Base-by-base conservation (phyloP, 2,113 vertebrate genomes). In the Salvelinus namaycush region DNA sequence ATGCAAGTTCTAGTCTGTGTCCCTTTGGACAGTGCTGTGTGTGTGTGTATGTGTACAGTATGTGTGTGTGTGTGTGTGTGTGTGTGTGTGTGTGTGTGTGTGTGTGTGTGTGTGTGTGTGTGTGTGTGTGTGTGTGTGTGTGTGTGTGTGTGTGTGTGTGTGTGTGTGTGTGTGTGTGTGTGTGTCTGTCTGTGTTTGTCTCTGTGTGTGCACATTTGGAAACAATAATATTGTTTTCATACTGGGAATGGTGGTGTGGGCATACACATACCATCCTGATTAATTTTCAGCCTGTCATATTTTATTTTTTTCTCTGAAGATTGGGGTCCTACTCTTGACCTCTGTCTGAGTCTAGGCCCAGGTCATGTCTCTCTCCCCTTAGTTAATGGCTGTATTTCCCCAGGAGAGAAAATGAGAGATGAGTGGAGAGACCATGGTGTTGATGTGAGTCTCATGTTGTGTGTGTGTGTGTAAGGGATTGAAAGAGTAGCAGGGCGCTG, bases 401-500 rank as follows among this genome's bases (percentile, higher is more conserved):
- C 62, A 20, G 72, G 27, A 67, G 44, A 48, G 74, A 8, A 73
- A 76, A 82, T 62, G 75, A 74, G 69, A 51, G 73, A 76, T n/a
- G n/a, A 24, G 6, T 69, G 31, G 34, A 18, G 73, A 73, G 48
- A 31, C 26, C 62, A 65, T 20, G 67, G 5, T 20, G 18, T 14
- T 26, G 27, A 26, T 68, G 18, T 71, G 72, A 29, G 68, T 80
- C 68, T 31, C 60, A 48, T 51, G 83, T 16, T 68, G 57, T 64
- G 57, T 62, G 27, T 72, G 57, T 49, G 68, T 59, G 77, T 62
- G n/a, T 22, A 34, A 74, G 70, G 72, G 24, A 81, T 87, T 85
- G 87, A 88, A 85, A 4, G 4, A 54, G 77, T 27, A 70, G 68
- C 39, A 24, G 68, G 34, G n/a, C 39, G 22, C 68, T 14, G 18